Evolutionary conservation across 1,140 invertebrate genomes (phyloP), one percentile per base, ranked within the genome.

Genomic region (Brachionus rotundiformis): DNA sequence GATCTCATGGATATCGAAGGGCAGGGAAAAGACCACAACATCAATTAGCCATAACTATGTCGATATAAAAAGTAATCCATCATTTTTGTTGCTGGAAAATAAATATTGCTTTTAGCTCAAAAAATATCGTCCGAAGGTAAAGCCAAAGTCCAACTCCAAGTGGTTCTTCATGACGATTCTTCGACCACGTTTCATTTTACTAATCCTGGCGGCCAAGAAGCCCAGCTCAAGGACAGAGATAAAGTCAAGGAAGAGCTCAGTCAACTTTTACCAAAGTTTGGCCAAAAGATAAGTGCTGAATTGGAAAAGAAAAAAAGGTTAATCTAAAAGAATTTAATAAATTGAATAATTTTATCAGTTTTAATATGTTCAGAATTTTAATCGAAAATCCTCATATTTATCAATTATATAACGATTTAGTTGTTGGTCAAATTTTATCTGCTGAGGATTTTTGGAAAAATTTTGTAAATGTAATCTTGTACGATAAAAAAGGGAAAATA

Each of bases 71-170:
- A 92, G 94, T 95, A 90, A 16, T 41, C 10, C 11, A 33, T 68
- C 16, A 39, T 68, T 36, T 5, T 16, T 6, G 7, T 33, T 36
- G n/a, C n/a, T n/a, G n/a, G n/a, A n/a, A n/a, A n/a, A n/a, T n/a
- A n/a, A n/a, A n/a, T n/a, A n/a, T n/a, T n/a, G n/a, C n/a, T 68
- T 31, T 13, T 87, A 97, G 95, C 93, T 82, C 97, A 99, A 90
- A 98, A 98, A 89, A 98, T 99, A 84, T 98, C 96, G 65, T 95
- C 97, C 0, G 96, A 95, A 85, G 95, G 94, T 8, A 99, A 99
- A 89, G 92, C 95, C 25, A 98, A 99, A 90, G 94, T 99, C 76
- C 98, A 99, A 88, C 90, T 99, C n/a, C 98, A 99, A 91, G 91
- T 98, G 10, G 94, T 98, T 39, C 36, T 47, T 23, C 93, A 98